Percentiles rank a stretch among this genome's conserved stretches.
phyloP scores from a whole-genome alignment of 2,888 invertebrate genomes.

The Conistra vaccinii region DNA sequence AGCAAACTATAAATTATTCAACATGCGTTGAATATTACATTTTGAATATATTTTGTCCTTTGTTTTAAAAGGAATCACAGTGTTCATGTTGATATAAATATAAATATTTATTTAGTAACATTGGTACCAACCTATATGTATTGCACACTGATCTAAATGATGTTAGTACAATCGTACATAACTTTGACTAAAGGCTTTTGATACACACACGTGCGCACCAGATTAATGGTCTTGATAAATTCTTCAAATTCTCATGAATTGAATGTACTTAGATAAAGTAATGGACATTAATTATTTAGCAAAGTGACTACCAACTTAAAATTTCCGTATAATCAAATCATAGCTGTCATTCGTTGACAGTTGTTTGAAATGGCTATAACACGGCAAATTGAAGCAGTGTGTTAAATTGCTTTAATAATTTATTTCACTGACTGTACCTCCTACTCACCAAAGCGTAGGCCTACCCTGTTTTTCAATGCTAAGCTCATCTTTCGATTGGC shows the following conservation, averaged over 20 bases:
- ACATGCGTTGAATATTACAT: slow-evolving; percentile 6
- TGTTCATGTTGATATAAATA: slow-evolving; percentile 1
- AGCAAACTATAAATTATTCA: slow-evolving; percentile 49
- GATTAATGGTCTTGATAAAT: neutral
- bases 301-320: neutral
- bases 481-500: no score
- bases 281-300: neutral
- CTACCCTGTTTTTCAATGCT: neutral
- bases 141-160: neutral
- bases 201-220: neutral
- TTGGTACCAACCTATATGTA: neutral
- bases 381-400: no score
- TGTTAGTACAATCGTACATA: no score
- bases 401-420: no score
- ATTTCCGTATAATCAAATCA: neutral
- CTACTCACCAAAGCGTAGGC: neutral
- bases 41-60: slow-evolving; percentile 7
- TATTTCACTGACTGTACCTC: no score
- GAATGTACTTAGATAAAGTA: neutral
- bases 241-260: neutral
- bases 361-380: neutral
- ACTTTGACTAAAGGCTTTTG: neutral
- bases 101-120: neutral
- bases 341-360: neutral
- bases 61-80: slow-evolving; percentile 12